These are phyloP conservation scores for Xestobium rufovillosum DNA, from an alignment of 2,888 invertebrate species.

Conservation along the genomic window DNA sequence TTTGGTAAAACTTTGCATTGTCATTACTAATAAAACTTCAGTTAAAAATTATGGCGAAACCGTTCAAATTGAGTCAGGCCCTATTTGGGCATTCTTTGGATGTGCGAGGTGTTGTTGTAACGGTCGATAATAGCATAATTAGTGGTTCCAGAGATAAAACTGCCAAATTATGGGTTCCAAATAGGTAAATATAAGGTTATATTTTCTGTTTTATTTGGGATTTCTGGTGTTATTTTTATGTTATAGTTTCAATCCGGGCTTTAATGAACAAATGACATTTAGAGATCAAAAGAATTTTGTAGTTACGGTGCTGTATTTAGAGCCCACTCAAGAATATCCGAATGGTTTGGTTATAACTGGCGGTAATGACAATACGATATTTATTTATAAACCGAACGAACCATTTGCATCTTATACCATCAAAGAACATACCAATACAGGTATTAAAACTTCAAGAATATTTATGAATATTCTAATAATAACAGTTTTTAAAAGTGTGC, in stretches of 20 bases:
- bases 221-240: constrained; percentile 6
- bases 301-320: constrained; percentile 69
- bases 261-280: constrained; percentile 58
- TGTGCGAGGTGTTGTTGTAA: constrained; percentile 66
- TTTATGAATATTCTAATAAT: constrained; percentile 2
- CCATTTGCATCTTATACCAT: constrained; percentile 60
- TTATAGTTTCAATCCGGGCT: constrained; percentile 54
- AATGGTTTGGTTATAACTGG: constrained; percentile 80
- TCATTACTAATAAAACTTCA: too few relatives aligned
- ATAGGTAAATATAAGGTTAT: constrained; percentile 49
- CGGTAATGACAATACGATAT: constrained; percentile 79
- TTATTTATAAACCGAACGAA: constrained; percentile 68
- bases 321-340: constrained; percentile 60
- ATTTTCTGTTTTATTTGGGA: constrained; percentile 18
- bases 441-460: constrained; percentile 37
- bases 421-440: constrained; percentile 70
- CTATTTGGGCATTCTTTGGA: constrained; percentile 77
- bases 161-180: constrained; percentile 77
- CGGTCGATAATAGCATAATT: constrained; percentile 63
- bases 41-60: constrained; percentile 39
- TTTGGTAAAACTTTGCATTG: too few relatives aligned
- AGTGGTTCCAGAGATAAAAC: constrained; percentile 87
- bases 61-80: constrained; percentile 72
- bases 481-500: constrained; percentile 41
- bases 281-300: constrained; percentile 83